phyloP scores from a whole-genome alignment of 1,140 invertebrate genomes.

The Ceratosolen fusciceps region DNA sequence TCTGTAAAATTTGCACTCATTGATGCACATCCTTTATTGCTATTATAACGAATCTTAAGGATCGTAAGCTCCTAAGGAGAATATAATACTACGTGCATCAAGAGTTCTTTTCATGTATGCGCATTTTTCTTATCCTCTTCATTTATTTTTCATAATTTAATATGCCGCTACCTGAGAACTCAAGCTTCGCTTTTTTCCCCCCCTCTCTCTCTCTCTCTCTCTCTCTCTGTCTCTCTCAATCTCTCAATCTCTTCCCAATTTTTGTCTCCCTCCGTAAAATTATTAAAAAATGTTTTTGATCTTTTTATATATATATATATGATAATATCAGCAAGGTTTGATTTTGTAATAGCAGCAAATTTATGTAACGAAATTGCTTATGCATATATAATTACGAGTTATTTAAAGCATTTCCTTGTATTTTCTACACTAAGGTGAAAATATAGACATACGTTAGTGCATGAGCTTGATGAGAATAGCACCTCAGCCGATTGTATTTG shows the following conservation, averaged over 20 bases:
- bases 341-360: too few relatives aligned
- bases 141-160: not conserved
- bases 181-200: not conserved
- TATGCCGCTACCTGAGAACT: not conserved
- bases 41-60: conserved; percentile 34
- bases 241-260: not conserved
- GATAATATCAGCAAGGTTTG: too few relatives aligned
- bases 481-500: too few relatives aligned
- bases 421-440: too few relatives aligned
- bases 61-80: not conserved
- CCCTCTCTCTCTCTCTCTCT: not conserved
- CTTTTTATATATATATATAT: not conserved
- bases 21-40: conserved; percentile 28
- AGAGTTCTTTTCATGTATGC: not conserved
- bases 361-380: too few relatives aligned
- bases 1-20: conserved; percentile 32
- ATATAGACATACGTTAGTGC: too few relatives aligned
- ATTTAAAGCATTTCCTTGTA: too few relatives aligned
- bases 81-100: conserved; percentile 31
- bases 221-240: not conserved
- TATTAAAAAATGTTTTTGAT: not conserved
- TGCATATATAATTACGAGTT: too few relatives aligned
- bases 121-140: not conserved
- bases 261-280: not conserved
- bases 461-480: too few relatives aligned